These are phyloP conservation scores for Drosophila borborema DNA, from an alignment of 2,888 invertebrate genomes.

Conservation along the genomic window DNA sequence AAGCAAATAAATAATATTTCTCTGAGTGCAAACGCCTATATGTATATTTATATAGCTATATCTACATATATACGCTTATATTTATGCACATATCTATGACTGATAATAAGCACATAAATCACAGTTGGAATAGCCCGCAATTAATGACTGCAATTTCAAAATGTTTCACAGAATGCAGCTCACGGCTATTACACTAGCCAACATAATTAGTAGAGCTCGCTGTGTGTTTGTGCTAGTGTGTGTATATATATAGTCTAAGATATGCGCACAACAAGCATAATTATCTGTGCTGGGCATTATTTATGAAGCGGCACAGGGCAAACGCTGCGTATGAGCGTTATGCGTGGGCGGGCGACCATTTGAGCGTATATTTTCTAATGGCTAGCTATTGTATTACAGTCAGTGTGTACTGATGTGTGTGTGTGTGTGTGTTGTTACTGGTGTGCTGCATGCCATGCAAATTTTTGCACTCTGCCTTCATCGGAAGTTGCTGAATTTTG, in stretches of 20 bases:
- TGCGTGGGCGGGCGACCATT: constrained; percentile 79
- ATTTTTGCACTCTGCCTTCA: constrained; percentile 79
- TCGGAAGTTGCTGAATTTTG: constrained; percentile 85
- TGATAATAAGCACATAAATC: constrained; percentile 62
- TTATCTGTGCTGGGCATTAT: constrained; percentile 68
- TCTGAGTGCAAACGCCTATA: background rate
- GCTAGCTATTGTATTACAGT: constrained; percentile 24
- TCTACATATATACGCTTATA: background rate
- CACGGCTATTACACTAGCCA: constrained; percentile 17
- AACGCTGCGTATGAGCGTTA: constrained; percentile 72
- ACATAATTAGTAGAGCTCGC: constrained; percentile 61
- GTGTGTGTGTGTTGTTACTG: constrained; percentile 1
- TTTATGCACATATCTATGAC: background rate
- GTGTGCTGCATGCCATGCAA: constrained; percentile 62
- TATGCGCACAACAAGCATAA: constrained; percentile 65
- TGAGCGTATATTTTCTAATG: constrained; percentile 73
- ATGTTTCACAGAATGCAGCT: constrained; percentile 28
- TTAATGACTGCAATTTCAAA: constrained; percentile 66
- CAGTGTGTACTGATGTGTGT: constrained; percentile 3
- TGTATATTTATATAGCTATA: too few species aligned
- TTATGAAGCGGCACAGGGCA: constrained; percentile 51
- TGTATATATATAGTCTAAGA: constrained; percentile 15
- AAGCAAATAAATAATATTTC: background rate
- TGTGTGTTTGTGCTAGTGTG: background rate
- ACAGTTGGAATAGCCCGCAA: constrained; percentile 46